Conservation (phyloP, 2,797 vertebrate species). For the Sebastolobus alascanus region DNA sequence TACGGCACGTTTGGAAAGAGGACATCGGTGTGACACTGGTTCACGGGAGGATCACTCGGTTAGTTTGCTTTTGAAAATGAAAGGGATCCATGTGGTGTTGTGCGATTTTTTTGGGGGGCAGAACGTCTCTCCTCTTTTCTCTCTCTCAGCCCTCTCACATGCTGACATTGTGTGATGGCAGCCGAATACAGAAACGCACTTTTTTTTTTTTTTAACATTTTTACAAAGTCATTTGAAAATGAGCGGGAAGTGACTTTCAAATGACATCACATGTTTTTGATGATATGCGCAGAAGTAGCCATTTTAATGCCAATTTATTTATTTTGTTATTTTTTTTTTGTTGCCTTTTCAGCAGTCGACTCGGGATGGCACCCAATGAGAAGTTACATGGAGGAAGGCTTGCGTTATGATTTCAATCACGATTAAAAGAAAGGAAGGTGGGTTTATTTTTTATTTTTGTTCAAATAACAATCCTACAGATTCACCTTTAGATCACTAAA, state of each 20-base stretch:
- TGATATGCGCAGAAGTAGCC: slow-evolving; percentile 13
- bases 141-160: accelerated
- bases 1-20: neutral
- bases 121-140: neutral
- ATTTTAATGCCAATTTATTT: neutral
- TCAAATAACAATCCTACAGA: neutral
- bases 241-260: slow-evolving; percentile 78
- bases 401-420: slow-evolving; percentile 12
- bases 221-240: slow-evolving; percentile 75
- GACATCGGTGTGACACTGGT: slow-evolving; percentile 7
- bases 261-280: slow-evolving; percentile 58
- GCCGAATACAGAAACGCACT: neutral
- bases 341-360: neutral
- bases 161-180: neutral
- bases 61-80: slow-evolving; percentile 14
- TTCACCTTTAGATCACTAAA: neutral
- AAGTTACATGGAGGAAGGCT: slow-evolving; percentile 19
- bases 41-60: slow-evolving; percentile 30
- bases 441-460: neutral
- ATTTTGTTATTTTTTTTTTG: neutral
- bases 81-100: neutral
- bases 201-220: neutral
- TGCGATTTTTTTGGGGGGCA: neutral
- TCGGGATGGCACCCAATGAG: slow-evolving; percentile 6
- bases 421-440: slow-evolving; percentile 34